Evolutionary conservation across 2,888 invertebrate species (phyloP), one percentile per base, ranked within the genome.

Genomic region (Tolmerus cingulatus): DNA sequence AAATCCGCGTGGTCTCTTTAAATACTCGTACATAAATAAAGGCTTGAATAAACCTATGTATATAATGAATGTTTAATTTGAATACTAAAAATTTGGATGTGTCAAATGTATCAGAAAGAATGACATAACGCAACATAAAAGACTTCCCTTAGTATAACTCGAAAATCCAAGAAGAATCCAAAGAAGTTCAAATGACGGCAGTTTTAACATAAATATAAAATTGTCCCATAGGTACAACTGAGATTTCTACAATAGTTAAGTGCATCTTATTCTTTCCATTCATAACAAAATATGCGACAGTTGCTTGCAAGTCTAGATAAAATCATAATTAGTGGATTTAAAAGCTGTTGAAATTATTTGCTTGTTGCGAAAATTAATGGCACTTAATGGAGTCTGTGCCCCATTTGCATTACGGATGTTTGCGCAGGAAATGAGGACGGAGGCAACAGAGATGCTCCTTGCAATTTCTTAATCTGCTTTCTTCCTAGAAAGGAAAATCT

Each of bases 381-480:
- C 7, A 16, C 30, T 51, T 51, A 51, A 79, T 79, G 79, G 79
- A 46, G 46, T 27, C 30, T 5, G n/a, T n/a, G 16, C 12, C 30
- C 79, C 14, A 19, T 51, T 66, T 66, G 66, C 66, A 23, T 19
- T 66, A 66, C 51, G 51, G 16, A 46, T 78, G 23, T 46, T 79
- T 79, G 12, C 14, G 27, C 14, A 7, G 23, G 14, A n/a, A 79
- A 30, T 9, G 14, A 79, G 23, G 51, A 16, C 30, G 43, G 27
- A 27, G 51, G 30, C 66, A 66, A n/a, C 79, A 23, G 30, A 30
- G 30, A 46, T 51, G 79, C 46, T 79, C 27, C 46, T 79, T 79
- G 79, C 46, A 51, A 79, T 79, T 79, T 51, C 79, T 79, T 79
- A 79, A 79, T 79, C 79, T 51, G 79, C 79, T 79, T 46, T 79